Evolutionary conservation across 2,113 vertebrate species (phyloP), one percentile per base, ranked within the genome.

Genomic region (Chionodraco myersi): DNA sequence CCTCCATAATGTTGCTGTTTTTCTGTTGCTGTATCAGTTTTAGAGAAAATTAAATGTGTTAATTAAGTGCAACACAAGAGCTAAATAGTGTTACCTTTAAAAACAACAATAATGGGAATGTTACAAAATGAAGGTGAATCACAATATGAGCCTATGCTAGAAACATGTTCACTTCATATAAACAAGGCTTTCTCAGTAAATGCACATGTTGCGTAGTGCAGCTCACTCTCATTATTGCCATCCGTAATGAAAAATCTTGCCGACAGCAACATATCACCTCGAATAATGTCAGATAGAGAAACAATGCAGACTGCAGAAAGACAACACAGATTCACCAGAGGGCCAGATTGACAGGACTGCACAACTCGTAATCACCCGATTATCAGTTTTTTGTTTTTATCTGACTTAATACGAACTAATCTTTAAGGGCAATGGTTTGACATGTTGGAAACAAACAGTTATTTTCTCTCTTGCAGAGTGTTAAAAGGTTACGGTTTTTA

Each of bases 221-320:
- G 53, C 66, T 52, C 76, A 53, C 48, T 30, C 63, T 76, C 67
- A 58, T 82, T 62, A 71, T 49, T 80, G 69, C 52, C 72, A 65
- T 58, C 54, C 21, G 62, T 78, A 69, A 48, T 72, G 75, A 60
- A 75, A 73, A 75, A 79, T 63, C 49, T 79, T 54, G 80, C 84
- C 83, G 53, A 15, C 65, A 77, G 79, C 75, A 60, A 76, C 15
- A 34, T 77, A 79, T 88, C 67, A 75, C 74, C 74, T 80, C 57
- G 71, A 15, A 60, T 44, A 41, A 67, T 75, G 77, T 54, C 61
- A 62, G 52, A 68, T 34, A 75, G 59, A 73, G 61, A 76, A 70
- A 75, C 58, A 75, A 51, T 54, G 47, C 47, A 7, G 49, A 18
- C 48, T 16, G 15, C 23, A 21, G 36, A 60, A 67, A 73, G 51